Evolutionary conservation across 2,797 vertebrate species (phyloP).

Genomic region (Zalophus californianus): DNA sequence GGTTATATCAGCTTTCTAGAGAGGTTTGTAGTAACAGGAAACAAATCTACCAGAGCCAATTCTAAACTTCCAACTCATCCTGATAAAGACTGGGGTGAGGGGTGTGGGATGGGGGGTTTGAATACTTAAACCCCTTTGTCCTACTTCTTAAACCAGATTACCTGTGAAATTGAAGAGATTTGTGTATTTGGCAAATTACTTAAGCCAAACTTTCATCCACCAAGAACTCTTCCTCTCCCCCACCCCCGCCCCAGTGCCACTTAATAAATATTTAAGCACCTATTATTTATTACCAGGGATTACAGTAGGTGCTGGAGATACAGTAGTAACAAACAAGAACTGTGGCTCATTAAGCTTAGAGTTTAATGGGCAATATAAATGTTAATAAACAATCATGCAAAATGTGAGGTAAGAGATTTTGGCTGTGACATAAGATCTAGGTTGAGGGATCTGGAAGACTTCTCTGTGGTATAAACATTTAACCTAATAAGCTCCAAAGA

Average conservation of each 20-base stretch:
- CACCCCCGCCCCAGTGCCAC: background rate
- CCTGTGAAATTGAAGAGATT: conserved; percentile 15
- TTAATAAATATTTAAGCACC: conserved; percentile 51
- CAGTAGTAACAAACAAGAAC: conserved; percentile 27
- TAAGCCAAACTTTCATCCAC: background rate
- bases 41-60: background rate
- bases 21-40: background rate
- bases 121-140: background rate
- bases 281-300: conserved; percentile 32
- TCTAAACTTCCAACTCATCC: conserved; percentile 46
- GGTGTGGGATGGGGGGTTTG: background rate
- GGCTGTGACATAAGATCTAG: background rate
- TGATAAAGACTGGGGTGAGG: background rate
- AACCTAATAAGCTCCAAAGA: background rate
- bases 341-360: background rate
- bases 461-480: conserved; percentile 1
- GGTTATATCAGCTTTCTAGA: conserved; percentile 12
- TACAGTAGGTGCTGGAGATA: background rate
- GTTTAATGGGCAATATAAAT: background rate
- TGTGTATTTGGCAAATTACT: conserved; percentile 30
- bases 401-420: background rate
- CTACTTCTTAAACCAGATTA: conserved; percentile 22
- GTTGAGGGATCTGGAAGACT: background rate
- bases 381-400: conserved; percentile 23
- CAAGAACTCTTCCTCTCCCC: background rate